A percentile compares a stretch with the other conserved stretches of the same genome.
phyloP scores from a whole-genome alignment of 2,888 invertebrate genomes.

The Elysia crispata region DNA sequence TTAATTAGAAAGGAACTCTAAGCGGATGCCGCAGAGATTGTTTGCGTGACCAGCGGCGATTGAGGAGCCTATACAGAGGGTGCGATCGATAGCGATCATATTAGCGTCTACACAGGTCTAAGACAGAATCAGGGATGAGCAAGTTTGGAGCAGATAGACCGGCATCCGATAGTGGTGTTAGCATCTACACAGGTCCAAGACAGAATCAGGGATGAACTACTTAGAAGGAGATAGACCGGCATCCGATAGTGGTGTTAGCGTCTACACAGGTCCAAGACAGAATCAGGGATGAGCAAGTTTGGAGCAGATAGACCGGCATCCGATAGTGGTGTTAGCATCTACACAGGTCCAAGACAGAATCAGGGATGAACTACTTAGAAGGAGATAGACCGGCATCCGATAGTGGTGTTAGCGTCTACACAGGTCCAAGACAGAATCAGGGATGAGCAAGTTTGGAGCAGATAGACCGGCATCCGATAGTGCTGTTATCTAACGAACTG shows the following conservation, averaged over 20 bases:
- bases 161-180: neutral
- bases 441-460: too few species aligned
- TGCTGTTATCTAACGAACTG: too few species aligned
- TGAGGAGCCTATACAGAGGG: too few species aligned
- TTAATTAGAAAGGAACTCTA: too few species aligned
- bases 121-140: neutral
- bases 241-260: neutral
- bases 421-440: too few species aligned
- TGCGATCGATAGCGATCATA: too few species aligned
- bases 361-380: neutral
- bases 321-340: neutral
- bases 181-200: neutral
- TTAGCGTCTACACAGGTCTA: neutral
- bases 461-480: too few species aligned
- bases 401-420: neutral
- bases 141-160: neutral
- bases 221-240: neutral
- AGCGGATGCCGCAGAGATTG: too few species aligned
- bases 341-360: neutral
- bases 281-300: neutral
- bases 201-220: neutral
- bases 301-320: neutral
- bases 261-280: neutral
- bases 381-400: neutral
- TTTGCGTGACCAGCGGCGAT: too few species aligned